Percentiles rank a stretch among this genome's conserved stretches.
These are phyloP conservation scores for Danio kyathit DNA, from an alignment of 2,797 vertebrate species.

Conservation along the genomic window DNA sequence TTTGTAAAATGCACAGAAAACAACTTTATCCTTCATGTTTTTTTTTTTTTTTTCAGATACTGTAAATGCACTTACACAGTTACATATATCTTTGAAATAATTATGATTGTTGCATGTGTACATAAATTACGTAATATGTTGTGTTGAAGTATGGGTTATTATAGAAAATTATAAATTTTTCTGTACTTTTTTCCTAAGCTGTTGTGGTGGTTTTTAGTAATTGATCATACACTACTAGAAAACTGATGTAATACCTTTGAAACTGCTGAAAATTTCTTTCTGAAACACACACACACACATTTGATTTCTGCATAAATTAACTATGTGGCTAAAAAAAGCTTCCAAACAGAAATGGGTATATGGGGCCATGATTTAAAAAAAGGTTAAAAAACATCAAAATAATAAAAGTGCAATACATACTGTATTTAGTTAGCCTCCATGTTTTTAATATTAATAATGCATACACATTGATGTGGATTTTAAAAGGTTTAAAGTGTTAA, in stretches of 20 bases:
- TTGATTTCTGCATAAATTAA: too few species aligned
- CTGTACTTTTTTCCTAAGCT: conserved; percentile 32
- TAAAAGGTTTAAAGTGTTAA: too few species aligned
- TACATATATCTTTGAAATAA: neutral
- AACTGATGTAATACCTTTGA: conserved; percentile 67
- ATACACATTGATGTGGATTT: too few species aligned
- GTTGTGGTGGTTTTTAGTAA: neutral
- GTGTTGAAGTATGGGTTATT: neutral
- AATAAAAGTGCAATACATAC: too few species aligned
- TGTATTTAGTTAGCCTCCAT: too few species aligned
- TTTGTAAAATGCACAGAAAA: conserved; percentile 19
- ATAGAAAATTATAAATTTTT: neutral
- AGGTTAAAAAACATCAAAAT: too few species aligned
- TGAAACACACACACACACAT: too few species aligned
- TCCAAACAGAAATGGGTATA: too few species aligned
- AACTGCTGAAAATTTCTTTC: conserved; percentile 54
- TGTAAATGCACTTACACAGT: neutral
- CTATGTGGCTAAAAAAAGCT: too few species aligned
- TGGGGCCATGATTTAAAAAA: too few species aligned
- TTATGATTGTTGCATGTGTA: neutral
- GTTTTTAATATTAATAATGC: too few species aligned
- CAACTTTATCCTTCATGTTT: neutral
- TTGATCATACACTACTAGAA: conserved; percentile 29
- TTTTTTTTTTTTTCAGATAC: neutral
- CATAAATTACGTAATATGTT: neutral